Evolutionary conservation across 2,113 vertebrate genomes (phyloP), one percentile per base, ranked within the genome.

Genomic region (Zosterops pallidus): DNA sequence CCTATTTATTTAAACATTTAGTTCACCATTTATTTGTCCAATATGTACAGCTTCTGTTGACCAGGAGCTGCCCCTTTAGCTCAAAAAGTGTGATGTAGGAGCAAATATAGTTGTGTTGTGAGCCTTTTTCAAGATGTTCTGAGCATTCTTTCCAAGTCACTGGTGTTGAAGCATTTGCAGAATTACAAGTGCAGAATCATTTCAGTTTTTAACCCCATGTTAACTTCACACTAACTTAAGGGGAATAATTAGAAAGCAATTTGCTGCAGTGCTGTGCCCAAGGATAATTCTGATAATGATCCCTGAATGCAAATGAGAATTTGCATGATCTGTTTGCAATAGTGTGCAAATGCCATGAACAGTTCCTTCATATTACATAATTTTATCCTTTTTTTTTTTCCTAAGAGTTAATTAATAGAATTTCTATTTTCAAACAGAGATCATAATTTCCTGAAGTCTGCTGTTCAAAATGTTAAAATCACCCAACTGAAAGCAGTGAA

Each of bases 201-300:
- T 83, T 53, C 37, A 2, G 3, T 7, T 82, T 78, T 85, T 94
- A 60, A 83, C 12, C 14, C 16, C 5, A 3, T 49, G 26, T 57
- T 86, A 24, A 62, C 21, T 79, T 68, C 6, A 14, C 7, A 35
- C n/a, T 80, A 60, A 68, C 71, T 88, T 71, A 47, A 68, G 39
- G 16, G 4, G 9, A 80, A 71, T 3, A 53, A 6, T 21, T 8
- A 13, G 20, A 55, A 63, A 49, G 4, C 0, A 0, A 17, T 82
- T 35, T 76, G 24, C 39, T 81, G 33, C 33, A 55, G 47, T 63
- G 64, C 63, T 69, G 12, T 50, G 11, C 23, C 67, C 9, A 37
- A 57, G 56, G 37, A 25, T 37, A 42, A 16, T 81, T 89, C 19
- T 39, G n/a, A 29, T 89, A 65, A 76, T 44, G 52, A 50, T 84